phyloP scores from a whole-genome alignment of 2,888 invertebrate genomes.

The Luperina nickerlii region DNA sequence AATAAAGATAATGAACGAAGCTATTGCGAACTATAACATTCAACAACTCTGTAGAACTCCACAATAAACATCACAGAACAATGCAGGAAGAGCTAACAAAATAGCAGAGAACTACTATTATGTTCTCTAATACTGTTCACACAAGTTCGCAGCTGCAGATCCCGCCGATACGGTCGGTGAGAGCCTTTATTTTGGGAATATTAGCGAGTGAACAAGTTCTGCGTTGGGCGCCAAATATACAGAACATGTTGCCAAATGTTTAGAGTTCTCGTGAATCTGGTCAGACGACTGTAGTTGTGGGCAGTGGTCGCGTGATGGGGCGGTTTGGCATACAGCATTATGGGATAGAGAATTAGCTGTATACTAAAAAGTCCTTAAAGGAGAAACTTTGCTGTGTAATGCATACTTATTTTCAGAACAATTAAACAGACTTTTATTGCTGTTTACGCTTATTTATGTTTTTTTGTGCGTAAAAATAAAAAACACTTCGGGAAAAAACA shows the following conservation, averaged over 20 bases:
- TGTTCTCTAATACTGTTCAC: constrained; percentile 51
- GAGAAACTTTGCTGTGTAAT: background rate
- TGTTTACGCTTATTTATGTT: background rate
- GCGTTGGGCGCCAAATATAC: constrained; percentile 57
- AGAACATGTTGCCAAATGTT: constrained; percentile 46
- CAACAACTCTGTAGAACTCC: constrained; percentile 20
- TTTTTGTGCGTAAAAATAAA: constrained; percentile 2
- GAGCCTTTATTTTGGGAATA: constrained; percentile 57
- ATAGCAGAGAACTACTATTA: constrained; percentile 57
- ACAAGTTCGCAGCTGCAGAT: constrained; percentile 53
- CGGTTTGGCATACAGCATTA: constrained; percentile 32
- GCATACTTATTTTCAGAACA: constrained; percentile 5
- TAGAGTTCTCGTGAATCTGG: constrained; percentile 32
- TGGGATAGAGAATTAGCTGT: constrained; percentile 14
- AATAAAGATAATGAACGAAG: constrained; percentile 33
- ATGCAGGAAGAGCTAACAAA: constrained; percentile 51
- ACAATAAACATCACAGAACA: constrained; percentile 55
- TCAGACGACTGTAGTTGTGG: constrained; percentile 21
- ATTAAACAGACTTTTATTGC: background rate
- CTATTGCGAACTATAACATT: constrained; percentile 19
- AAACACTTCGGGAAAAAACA: background rate
- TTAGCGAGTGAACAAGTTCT: constrained; percentile 52
- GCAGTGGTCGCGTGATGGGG: constrained; percentile 24
- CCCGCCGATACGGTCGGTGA: constrained; percentile 31
- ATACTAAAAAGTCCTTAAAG: constrained; percentile 9